phyloP scores from a whole-genome alignment of 1,140 invertebrate species.

The Pectinophora gossypiella region DNA sequence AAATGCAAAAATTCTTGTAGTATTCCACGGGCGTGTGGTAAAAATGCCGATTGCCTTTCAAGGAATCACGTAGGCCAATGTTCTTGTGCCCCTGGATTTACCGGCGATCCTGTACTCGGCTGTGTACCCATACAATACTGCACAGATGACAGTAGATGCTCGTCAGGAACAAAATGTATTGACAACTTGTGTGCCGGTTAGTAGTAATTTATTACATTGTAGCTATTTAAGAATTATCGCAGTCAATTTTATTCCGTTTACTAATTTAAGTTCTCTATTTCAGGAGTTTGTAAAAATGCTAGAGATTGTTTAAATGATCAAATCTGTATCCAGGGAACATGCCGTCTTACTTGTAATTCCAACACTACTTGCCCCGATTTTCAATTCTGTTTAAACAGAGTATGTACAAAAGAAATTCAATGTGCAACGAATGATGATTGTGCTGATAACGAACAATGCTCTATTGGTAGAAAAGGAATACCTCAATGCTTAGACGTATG shows the following conservation, averaged over 20 bases:
- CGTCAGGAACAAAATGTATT: slow-evolving; percentile 86
- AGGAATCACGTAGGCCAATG: slow-evolving; percentile 87
- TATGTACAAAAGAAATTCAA: slow-evolving; percentile 87
- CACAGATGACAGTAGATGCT: slow-evolving; percentile 84
- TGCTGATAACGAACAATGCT: slow-evolving; percentile 68
- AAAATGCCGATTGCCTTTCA: slow-evolving; percentile 83
- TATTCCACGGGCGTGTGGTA: slow-evolving; percentile 87
- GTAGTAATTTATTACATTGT: slow-evolving; percentile 26
- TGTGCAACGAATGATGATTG: slow-evolving; percentile 85
- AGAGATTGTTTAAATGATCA: slow-evolving; percentile 89
- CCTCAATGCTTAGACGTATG: slow-evolving; percentile 85
- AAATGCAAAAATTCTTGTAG: slow-evolving; percentile 89
- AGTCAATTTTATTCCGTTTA: too few species aligned
- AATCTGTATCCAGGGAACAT: slow-evolving; percentile 86
- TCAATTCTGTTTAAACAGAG: slow-evolving; percentile 88
- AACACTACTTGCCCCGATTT: slow-evolving; percentile 87
- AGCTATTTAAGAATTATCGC: too few species aligned
- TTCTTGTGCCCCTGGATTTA: slow-evolving; percentile 86
- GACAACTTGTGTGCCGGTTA: slow-evolving; percentile 87
- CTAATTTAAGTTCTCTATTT: slow-evolving; percentile 24
- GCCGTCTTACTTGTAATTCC: slow-evolving; percentile 85
- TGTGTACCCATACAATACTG: slow-evolving; percentile 89
- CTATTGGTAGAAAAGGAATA: slow-evolving; percentile 78
- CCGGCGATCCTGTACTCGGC: slow-evolving; percentile 89
- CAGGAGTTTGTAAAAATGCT: slow-evolving; percentile 83